Evolutionary conservation across 1,140 invertebrate species (phyloP).

Genomic region (Rhopalosiphum padi): DNA sequence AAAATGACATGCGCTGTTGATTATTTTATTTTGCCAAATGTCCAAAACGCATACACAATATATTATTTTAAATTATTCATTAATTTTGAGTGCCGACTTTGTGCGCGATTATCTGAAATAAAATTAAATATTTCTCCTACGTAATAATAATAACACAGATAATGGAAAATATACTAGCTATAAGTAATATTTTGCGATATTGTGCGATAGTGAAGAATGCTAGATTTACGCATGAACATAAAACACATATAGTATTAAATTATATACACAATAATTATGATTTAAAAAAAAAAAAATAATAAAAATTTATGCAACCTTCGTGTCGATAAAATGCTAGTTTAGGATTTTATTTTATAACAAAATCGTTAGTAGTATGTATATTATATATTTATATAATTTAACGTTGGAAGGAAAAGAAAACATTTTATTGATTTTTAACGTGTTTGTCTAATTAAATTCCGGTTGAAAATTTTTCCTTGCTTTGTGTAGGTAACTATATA

Average conservation of each 20-base stretch:
- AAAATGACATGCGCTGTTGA: not conserved
- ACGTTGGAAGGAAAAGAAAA: not conserved
- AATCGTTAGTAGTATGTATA: not conserved
- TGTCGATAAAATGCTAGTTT: not conserved
- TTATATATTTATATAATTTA: not conserved
- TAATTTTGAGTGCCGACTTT: not conserved
- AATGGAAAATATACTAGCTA: not conserved
- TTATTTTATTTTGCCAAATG: not conserved
- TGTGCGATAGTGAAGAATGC: not conserved
- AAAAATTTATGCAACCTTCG: not conserved
- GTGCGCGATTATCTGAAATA: not conserved
- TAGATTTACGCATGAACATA: not conserved
- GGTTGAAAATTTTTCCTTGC: not conserved
- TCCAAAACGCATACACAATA: not conserved
- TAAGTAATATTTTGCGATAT: not conserved
- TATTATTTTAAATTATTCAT: constrained; percentile 12
- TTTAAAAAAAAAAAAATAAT: not conserved
- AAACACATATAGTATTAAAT: not conserved
- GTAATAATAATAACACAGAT: not conserved
- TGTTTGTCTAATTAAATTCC: not conserved
- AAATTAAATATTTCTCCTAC: not conserved
- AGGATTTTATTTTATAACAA: not conserved
- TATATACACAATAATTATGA: not conserved
- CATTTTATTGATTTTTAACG: not conserved
- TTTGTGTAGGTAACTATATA: not conserved